A percentile compares a stretch with the other conserved stretches of the same genome.
phyloP scores from a whole-genome alignment of 2,797 vertebrate species.

The Miichthys miiuy region DNA sequence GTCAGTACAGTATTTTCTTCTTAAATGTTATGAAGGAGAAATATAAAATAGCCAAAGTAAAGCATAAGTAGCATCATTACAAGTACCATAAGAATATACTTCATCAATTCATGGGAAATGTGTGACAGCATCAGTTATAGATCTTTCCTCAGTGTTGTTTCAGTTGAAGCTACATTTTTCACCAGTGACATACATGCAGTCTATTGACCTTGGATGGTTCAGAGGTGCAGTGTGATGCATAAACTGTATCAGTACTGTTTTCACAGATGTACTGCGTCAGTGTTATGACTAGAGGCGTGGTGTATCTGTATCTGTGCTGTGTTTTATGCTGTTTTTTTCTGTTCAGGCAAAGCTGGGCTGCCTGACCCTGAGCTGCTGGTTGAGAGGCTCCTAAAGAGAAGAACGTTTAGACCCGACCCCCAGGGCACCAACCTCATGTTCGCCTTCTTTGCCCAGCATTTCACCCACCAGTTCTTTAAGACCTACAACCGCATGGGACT shows the following conservation, averaged over 20 bases:
- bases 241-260: constrained; percentile 45
- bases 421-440: constrained; percentile 95
- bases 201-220: constrained; percentile 40
- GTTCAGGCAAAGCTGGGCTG: constrained; percentile 87
- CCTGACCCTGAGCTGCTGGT: constrained; percentile 90
- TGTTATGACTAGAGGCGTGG: constrained; percentile 56
- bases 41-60: no score
- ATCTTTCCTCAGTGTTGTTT: no score
- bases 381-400: constrained; percentile 88
- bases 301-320: constrained; percentile 33
- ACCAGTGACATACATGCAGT: background rate
- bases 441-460: constrained; percentile 98
- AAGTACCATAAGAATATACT: background rate
- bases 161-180: background rate
- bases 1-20: no score
- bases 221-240: constrained; percentile 2
- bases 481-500: constrained; percentile 93
- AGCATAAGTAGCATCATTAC: no score
- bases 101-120: no score
- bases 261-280: background rate
- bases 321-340: constrained; percentile 17
- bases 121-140: background rate
- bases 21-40: no score
- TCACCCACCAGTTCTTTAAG: constrained; percentile 99
- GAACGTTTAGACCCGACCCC: constrained; percentile 91